Base-by-base conservation (phyloP, 2,888 invertebrate genomes). In the Linnaemya tessellans region DNA sequence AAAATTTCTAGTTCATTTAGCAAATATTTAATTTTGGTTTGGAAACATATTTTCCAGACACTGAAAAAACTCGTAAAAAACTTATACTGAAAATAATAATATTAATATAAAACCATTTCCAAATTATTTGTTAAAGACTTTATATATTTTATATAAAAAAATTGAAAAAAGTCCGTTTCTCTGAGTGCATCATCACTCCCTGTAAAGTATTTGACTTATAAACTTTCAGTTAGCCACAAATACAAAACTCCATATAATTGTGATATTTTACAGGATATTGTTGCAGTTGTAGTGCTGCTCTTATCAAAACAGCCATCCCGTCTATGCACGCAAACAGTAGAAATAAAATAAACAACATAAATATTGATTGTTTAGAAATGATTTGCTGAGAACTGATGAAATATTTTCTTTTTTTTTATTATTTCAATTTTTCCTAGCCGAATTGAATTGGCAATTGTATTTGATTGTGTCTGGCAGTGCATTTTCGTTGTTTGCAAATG, bases 351-450 rank as follows among this genome's bases (percentile, higher is more conserved):
- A 74, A 75, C 71, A 67, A 67, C 25, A 75, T 35, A 82, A 85
- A 84, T 82, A 82, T 80, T 87, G 81, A 74, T 82, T 84, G 81
- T 79, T 77, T 83, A 64, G 80, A 77, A 73, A 67, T 80, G 80
- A 79, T 84, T 84, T 81, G 84, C 71, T 70, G 80, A 38, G 80
- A 79, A 81, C 81, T 81, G 67, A 25, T 54, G 64, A 38, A 65
- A 46, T 11, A n/a, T n/a, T 7, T 41, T 13, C 18, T 9, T 7
- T 67, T 62, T 64, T 79, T 22, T 46, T 73, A 71, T 30, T 2
- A 30, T 30, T 30, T 30, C 5, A 5, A 3, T 3, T 30, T 30
- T 3, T 49, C 46, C 13, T 81, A 74, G 62, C 58, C 68, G 73
- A 67, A 71, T 71, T 84, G 67, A 58, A 80, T 60, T 65, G 56